These are phyloP conservation scores for Morpho deidamia DNA, from an alignment of 2,888 invertebrate species.

Conservation along the genomic window DNA sequence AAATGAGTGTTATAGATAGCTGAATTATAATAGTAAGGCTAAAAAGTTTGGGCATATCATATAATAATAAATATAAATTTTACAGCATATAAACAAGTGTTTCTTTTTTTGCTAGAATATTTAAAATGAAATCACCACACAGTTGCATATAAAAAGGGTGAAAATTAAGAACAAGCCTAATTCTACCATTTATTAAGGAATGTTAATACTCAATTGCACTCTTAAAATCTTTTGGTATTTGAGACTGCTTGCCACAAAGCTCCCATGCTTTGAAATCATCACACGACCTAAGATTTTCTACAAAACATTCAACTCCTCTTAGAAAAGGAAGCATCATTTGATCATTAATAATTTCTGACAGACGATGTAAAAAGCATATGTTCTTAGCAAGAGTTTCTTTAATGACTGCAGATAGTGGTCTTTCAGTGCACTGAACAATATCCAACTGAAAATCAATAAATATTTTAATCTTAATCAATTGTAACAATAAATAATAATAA, in stretches of 20 bases:
- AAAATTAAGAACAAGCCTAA: constrained; percentile 29
- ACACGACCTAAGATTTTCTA: constrained; percentile 59
- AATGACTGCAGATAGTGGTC: constrained; percentile 55
- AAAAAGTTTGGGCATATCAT: too few species aligned
- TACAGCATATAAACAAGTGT: too few species aligned
- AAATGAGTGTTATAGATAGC: too few species aligned
- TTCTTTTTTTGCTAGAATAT: too few species aligned
- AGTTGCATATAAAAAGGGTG: constrained; percentile 3
- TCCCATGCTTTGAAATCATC: constrained; percentile 74
- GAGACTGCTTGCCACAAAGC: constrained; percentile 58
- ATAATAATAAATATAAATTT: too few species aligned
- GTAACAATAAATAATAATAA: neutral
- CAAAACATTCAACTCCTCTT: constrained; percentile 63
- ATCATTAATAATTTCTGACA: constrained; percentile 65
- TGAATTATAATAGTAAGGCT: too few species aligned
- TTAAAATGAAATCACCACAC: too few species aligned
- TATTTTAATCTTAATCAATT: neutral
- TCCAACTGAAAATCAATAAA: constrained; percentile 53
- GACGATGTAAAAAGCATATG: constrained; percentile 60
- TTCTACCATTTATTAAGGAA: constrained; percentile 47
- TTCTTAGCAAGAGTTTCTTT: constrained; percentile 67
- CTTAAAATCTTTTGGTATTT: constrained; percentile 67
- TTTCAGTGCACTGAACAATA: constrained; percentile 61
- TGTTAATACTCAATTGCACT: constrained; percentile 70
- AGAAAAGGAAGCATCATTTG: constrained; percentile 66